A percentile compares a stretch with the other conserved stretches of the same genome.
Evolutionary conservation across 2,113 vertebrate species (phyloP).

Genomic region (Gymnogyps californianus): DNA sequence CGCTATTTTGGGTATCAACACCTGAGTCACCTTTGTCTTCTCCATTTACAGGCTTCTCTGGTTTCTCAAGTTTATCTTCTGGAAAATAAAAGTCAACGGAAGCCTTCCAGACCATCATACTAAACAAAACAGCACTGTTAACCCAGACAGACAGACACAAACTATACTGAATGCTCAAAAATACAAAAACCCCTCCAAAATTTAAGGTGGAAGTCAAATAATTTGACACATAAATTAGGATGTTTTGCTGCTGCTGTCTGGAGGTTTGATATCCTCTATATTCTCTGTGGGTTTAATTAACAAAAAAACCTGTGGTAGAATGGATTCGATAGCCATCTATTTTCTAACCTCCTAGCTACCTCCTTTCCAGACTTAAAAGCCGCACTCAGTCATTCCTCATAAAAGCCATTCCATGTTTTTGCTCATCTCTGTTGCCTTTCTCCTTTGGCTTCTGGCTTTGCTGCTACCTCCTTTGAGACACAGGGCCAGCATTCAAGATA

Average conservation of each 20-base stretch:
- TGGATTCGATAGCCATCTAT: fast-evolving
- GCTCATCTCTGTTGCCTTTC: background rate
- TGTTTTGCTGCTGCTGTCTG: background rate
- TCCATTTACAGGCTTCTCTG: conserved; percentile 88
- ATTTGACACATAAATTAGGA: background rate
- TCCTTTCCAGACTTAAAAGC: background rate
- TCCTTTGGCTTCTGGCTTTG: background rate
- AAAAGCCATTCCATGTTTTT: background rate
- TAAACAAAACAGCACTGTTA: background rate
- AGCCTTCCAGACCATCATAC: background rate
- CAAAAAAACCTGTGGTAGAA: background rate
- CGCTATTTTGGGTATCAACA: conserved; percentile 83
- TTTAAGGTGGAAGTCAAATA: background rate
- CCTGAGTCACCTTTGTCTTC: conserved; percentile 92
- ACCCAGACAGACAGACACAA: background rate
- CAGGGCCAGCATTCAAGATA: background rate
- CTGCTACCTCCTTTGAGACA: background rate
- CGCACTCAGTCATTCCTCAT: background rate
- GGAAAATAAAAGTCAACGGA: conserved; percentile 30
- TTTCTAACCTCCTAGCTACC: background rate
- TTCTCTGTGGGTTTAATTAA: background rate
- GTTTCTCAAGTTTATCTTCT: conserved; percentile 89
- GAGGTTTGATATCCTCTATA: background rate
- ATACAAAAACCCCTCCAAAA: background rate
- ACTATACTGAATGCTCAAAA: background rate